Base-by-base conservation (phyloP, 2,797 vertebrate species). In the Avahi laniger region DNA sequence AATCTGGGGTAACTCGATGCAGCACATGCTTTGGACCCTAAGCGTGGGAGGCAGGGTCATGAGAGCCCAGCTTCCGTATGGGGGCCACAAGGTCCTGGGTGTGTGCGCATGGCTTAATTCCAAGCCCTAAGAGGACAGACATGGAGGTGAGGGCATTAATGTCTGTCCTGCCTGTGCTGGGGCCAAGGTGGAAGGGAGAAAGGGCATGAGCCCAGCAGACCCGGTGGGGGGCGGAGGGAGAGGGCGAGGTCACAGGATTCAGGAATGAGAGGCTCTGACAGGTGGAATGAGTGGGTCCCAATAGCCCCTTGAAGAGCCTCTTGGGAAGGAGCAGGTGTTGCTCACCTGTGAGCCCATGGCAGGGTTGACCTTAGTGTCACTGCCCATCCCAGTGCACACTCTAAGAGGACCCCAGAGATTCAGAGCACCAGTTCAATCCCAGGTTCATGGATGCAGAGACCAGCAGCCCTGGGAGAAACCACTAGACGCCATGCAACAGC, bases 191-290 rank as follows among this genome's bases (percentile, higher is more conserved):
- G 30, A 82, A 41, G 50, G 43, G 14, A 86, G 50, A 67, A 87
- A 80, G 43, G 46, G 43, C 6, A n/a, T 0, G 50, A 73, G 76
- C 7, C 61, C 48, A 43, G 52, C 5, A 52, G 59, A 72, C 30
- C 33, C 30, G n/a, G 48, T 24, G 0, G 20, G 3, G 75, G 20
- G 4, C 57, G 3, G 0, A 50, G 1, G 4, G 9, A 33, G 4
- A 20, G 43, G 30, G 14, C 14, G 11, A 3, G 10, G 28, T 9
- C n/a, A 63, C 15, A 14, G 63, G 22, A 81, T 30, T 67, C n/a
- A 26, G 73, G 67, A 46, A 54, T 0, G 28, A 96, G 15, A 69
- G 75, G 70, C 63, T 79, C 48, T 30, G 6, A 15, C 30, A 65
- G n/a, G 67, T 7, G 11, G 79, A 93, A 50, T 7, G 30, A 30